Base-by-base conservation (phyloP, 2,797 vertebrate species). In the Pangasius djambal region DNA sequence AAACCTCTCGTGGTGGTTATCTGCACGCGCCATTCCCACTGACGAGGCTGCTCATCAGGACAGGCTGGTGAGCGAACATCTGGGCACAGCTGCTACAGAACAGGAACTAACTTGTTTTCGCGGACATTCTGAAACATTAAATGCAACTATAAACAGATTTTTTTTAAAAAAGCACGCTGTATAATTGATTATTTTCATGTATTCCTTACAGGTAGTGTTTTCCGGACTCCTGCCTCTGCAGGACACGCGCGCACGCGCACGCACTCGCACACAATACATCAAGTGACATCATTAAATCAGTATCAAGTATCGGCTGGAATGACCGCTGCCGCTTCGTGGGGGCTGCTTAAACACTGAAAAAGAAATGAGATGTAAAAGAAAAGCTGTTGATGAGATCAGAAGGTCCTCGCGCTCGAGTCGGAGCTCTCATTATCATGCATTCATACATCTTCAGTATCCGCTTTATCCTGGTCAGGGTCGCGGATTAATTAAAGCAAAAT, bases 401-500 rank as follows among this genome's bases (percentile, higher is more conserved):
- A 85, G 63, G 83, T 69, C 83, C 44, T 52, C 44, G 44, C 22
- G 34, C 57, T 83, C 81, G 4, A 83, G 8, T 4, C 59, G 25
- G 12, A n/a, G 37, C 40, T 34, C 83, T 85, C 83, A 52, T 85
- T 85, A 69, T 85, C 83, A 31, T 22, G 44, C 44, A 8, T 84
- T 69, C 40, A 10, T 69, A 34, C 83, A 12, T 20, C 63, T 31
- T 22, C 61, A 13, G 28, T 6, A 69, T 13, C 28, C 28, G n/a
- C 44, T 52, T 52, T 31, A 31, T 85, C n/a, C 48, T 52, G 83
- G 44, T 85, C 83, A 69, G 83, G 83, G 83, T 69, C 72, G 40
- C 40, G 28, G 59, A 86, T 86, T 63, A 86, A 86, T 77, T 59
- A 78, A 75, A 61, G n/a, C 59, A 16, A 78, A 59, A 61, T 37